Base-by-base conservation (phyloP, 2,888 invertebrate species). In the Oxystoma pomonae region DNA sequence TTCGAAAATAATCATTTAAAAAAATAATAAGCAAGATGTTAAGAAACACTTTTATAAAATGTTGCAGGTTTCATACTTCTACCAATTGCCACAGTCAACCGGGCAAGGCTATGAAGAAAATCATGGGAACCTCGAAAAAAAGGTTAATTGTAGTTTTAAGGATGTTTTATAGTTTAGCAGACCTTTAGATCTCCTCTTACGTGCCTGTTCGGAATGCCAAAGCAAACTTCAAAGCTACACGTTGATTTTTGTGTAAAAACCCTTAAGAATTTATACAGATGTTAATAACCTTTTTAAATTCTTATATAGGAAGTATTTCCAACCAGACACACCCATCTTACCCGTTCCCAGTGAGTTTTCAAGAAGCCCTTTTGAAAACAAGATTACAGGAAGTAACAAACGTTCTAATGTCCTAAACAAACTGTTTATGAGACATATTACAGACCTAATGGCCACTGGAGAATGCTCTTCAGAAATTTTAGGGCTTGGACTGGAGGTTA, bases 371-470 rank as follows among this genome's bases (percentile, higher is more conserved):
- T 77, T 81, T 62, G 77, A 82, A 71, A 83, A 83, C 61, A 84
- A 83, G 21, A 82, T 82, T 12, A 84, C 85, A 57, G 81, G 82
- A 12, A 84, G 83, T 9, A 77, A 80, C 0, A 84, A 88, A 52
- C 83, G 92, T 71, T 81, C 86, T 19, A 80, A 83, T 0, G 87
- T 92, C 67, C 78, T 94, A 1, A 92, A 92, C 76, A 91, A 91
- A 78, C 74, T 93, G 58, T 92, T 93, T 72, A 92, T 93, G 91
- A 85, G 86, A 71, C 83, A 90, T 64, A 87, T 94, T 7, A 90
- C 91, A 0, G 92, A 92, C 76, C 78, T 91, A 35, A 85, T 94
- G 85, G 86, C 90, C 1, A 89, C 89, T 0, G 90, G 91, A 1
- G 86, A 88, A 70, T 81, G 84, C 22, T 80, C 88, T 1, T 79